Base-by-base conservation (phyloP, 1,140 invertebrate species). In the Argopecten irradians region DNA sequence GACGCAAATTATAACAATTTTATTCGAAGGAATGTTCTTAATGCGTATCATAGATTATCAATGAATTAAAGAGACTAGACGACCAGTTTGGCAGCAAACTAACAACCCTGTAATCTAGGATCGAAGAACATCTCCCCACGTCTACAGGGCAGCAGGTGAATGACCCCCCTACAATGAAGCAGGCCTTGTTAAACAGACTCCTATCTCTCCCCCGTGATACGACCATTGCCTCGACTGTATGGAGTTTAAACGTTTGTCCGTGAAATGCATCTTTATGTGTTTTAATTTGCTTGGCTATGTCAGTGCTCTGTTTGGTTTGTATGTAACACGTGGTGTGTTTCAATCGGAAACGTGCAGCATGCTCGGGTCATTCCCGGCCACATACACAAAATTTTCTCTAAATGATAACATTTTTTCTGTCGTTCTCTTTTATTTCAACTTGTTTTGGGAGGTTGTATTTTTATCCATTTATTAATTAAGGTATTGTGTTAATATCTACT, bases 231-330 rank as follows among this genome's bases (percentile, higher is more conserved):
- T 71, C 16, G 55, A n/a, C 5, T 71, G 28, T 71, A 28, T 71
- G 55, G 55, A 71, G 28, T 71, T 71, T 28, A 71, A 71, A 71
- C 55, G 55, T 71, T 71, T n/a, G n/a, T n/a, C n/a, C 55, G 55
- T 28, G 55, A 71, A 71, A 71, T 71, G 55, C 55, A 71, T 71
- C 28, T 39, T 71, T 71, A 71, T 71, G 55, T 71, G 55, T 28
- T 71, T 71, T 71, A n/a, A 71, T 71, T 71, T 71, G 55, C 28
- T 71, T n/a, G 22, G 16, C 55, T n/a, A 28, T 71, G 19, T 8
- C 55, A 8, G 28, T 28, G 55, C n/a, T n/a, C 55, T 28, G 55
- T 71, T n/a, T 22, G 22, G 1, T 71, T 71, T 16, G n/a, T 71
- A n/a, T 28, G 55, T n/a, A 71, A 71, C 55, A 71, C 22, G 22